Conservation (phyloP, 1,140 invertebrate species). For the Plodia interpunctella region DNA sequence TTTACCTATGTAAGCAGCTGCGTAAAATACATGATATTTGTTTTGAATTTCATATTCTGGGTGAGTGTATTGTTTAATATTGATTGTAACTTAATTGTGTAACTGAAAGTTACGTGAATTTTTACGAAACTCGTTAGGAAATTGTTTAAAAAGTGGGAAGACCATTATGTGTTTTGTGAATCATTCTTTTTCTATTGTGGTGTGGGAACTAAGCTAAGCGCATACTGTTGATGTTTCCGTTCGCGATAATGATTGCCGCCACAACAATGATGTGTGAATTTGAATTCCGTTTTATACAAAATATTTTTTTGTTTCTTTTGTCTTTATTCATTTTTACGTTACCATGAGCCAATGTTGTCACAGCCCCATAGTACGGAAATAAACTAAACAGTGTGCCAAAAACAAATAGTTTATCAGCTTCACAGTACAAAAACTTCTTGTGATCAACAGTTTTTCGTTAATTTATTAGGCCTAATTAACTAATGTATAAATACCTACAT, state of each 20-base stretch:
- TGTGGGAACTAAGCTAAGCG: slow-evolving; percentile 8
- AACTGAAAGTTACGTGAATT: background rate
- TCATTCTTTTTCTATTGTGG: slow-evolving; percentile 15
- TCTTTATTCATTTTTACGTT: background rate
- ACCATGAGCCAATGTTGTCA: too few species aligned
- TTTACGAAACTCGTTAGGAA: background rate
- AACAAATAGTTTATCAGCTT: too few species aligned
- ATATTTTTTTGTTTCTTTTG: slow-evolving; percentile 11
- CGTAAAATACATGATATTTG: slow-evolving; percentile 95
- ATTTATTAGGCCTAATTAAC: too few species aligned
- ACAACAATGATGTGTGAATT: background rate
- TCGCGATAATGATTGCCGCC: slow-evolving; percentile 11
- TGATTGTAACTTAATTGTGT: background rate
- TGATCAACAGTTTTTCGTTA: too few species aligned
- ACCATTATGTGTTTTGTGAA: slow-evolving; percentile 2
- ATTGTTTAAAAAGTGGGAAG: slow-evolving; percentile 1
- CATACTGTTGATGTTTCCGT: slow-evolving; percentile 13
- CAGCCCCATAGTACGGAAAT: too few species aligned
- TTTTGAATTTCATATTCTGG: slow-evolving; percentile 96
- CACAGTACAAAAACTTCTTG: too few species aligned
- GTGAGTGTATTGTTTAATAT: slow-evolving; percentile 76
- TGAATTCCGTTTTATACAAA: background rate
- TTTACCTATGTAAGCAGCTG: slow-evolving; percentile 91
- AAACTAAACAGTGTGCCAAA: too few species aligned
- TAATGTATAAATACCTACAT: too few species aligned